These are phyloP conservation scores for Drosophila sulfurigaster DNA, from an alignment of 1,140 invertebrate species.

Conservation along the genomic window DNA sequence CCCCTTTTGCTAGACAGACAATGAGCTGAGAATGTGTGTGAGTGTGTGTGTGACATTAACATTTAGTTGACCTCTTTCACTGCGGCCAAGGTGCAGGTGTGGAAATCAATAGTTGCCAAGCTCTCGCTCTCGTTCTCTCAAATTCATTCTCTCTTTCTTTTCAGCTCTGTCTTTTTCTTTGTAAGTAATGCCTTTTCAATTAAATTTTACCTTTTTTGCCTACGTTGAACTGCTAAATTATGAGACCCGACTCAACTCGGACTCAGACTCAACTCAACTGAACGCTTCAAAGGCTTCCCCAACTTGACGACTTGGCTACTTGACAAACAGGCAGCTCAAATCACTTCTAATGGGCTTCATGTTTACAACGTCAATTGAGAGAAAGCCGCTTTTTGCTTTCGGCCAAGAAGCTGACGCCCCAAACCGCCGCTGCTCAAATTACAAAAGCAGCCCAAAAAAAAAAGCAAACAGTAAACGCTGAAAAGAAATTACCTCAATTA, in stretches of 20 bases:
- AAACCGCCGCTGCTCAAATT: conserved; percentile 55
- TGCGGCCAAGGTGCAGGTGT: conserved; percentile 79
- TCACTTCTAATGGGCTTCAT: conserved; percentile 84
- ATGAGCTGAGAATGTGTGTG: conserved; percentile 38
- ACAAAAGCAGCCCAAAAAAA: conserved; percentile 42
- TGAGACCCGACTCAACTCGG: conserved; percentile 39
- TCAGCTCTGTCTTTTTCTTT: neutral
- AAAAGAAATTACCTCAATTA: conserved; percentile 80
- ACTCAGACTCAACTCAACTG: neutral
- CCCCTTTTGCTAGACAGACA: conserved; percentile 41
- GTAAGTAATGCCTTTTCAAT: conserved; percentile 76
- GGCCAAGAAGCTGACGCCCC: conserved; percentile 56
- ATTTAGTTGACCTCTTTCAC: conserved; percentile 78
- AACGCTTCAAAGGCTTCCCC: conserved; percentile 71
- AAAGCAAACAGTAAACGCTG: conserved; percentile 9
- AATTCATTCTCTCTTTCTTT: neutral
- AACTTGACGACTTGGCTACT: conserved; percentile 35
- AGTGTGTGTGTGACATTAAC: conserved; percentile 74
- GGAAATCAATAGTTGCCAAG: conserved; percentile 68
- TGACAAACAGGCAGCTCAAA: conserved; percentile 70
- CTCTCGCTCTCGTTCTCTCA: neutral
- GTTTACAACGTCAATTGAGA: conserved; percentile 84
- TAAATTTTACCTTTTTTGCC: conserved; percentile 63
- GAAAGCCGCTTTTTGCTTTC: conserved; percentile 75
- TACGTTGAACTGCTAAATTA: conserved; percentile 54